Percentiles rank a stretch among this genome's conserved stretches.
Evolutionary conservation across 2,797 vertebrate species (phyloP).

Genomic region (Crypturellus tataupa): DNA sequence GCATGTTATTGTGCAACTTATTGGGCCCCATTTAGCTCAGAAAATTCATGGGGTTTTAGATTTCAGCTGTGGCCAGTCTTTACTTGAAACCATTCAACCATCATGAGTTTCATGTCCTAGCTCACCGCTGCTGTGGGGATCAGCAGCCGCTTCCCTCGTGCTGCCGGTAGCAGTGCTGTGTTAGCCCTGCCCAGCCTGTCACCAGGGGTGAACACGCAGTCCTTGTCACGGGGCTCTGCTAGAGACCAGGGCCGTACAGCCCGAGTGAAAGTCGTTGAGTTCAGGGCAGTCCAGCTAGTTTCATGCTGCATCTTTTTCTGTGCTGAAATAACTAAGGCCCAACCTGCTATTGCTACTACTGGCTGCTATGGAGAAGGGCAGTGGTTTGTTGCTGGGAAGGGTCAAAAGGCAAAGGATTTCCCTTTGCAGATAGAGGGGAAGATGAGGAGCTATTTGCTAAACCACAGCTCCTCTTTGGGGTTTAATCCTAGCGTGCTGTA

Average conservation of each 20-base stretch:
- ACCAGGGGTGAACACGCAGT: neutral
- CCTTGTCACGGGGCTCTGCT: neutral
- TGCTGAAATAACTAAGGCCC: neutral
- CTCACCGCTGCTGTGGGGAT: neutral
- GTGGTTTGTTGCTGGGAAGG: neutral
- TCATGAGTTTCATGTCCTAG: neutral
- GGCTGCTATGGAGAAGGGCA: neutral
- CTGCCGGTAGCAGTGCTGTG: neutral
- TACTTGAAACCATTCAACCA: neutral
- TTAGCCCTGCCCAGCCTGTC: neutral
- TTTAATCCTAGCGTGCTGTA: neutral
- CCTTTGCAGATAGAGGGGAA: neutral
- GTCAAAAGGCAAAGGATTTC: neutral
- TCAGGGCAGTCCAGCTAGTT: neutral
- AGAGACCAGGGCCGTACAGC: neutral
- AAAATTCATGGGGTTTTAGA: neutral
- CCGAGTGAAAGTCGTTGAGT: neutral
- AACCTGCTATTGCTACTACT: neutral
- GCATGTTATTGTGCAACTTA: neutral
- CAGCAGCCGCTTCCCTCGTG: neutral
- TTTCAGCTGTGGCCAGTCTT: neutral
- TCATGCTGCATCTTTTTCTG: neutral
- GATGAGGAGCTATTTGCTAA: neutral
- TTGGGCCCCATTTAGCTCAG: neutral
- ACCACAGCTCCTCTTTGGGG: neutral